These are phyloP conservation scores for Nezara viridula DNA, from an alignment of 2,888 invertebrate species.

Conservation along the genomic window DNA sequence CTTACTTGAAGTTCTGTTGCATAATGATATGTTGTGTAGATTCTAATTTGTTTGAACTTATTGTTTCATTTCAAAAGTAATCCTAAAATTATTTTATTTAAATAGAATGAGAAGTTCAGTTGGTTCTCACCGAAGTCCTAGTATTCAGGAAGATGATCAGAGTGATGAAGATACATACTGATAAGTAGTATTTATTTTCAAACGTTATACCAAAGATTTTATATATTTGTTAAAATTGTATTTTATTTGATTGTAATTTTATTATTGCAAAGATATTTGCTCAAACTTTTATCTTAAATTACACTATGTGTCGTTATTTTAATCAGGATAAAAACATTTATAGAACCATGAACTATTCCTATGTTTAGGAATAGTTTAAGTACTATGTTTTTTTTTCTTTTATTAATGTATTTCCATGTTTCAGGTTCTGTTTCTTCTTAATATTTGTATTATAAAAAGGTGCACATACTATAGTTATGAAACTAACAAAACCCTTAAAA, in stretches of 20 bases:
- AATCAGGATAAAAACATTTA: not conserved
- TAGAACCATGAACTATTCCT: not conserved
- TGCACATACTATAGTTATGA: not conserved
- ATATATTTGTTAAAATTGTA: not conserved
- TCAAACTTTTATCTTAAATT: not conserved
- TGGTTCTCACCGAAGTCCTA: constrained; percentile 64
- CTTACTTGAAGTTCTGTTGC: not conserved
- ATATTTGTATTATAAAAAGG: not conserved
- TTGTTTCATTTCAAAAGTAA: not conserved
- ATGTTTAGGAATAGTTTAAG: too few species aligned
- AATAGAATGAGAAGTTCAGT: constrained; percentile 64
- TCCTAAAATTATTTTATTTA: constrained; percentile 44
- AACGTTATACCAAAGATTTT: constrained; percentile 25
- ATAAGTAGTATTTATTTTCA: constrained; percentile 44
- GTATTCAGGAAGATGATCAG: constrained; percentile 64
- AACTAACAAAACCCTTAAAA: not conserved
- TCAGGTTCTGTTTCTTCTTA: not conserved
- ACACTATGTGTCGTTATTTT: not conserved
- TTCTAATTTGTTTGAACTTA: not conserved
- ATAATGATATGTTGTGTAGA: not conserved
- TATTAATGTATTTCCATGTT: not conserved
- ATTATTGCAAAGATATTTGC: not conserved
- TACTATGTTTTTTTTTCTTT: not conserved
- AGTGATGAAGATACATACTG: constrained; percentile 64
- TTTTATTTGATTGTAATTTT: not conserved